Percentiles rank a stretch among this genome's conserved stretches.
These are phyloP conservation scores for Plestiodon gilberti DNA, from an alignment of 2,113 vertebrate species.

Conservation along the genomic window DNA sequence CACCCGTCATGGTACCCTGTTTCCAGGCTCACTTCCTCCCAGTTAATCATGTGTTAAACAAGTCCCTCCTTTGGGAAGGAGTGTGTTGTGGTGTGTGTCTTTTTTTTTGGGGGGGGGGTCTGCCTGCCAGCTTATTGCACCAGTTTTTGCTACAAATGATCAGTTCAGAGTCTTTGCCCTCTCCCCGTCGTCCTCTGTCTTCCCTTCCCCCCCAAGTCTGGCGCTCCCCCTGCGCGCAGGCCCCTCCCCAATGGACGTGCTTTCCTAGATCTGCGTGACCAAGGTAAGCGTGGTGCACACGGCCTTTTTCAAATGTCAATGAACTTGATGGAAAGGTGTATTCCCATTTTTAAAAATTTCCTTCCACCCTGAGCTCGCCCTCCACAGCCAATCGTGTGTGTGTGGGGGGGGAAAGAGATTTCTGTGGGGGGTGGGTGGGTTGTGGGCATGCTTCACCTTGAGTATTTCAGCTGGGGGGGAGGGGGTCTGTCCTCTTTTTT, in stretches of 20 bases:
- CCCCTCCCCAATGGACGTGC: not conserved
- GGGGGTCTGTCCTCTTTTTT: too few species aligned
- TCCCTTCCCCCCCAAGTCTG: too few species aligned
- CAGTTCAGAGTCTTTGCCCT: too few species aligned
- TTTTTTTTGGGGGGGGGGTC: too few species aligned
- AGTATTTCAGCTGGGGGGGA: not conserved
- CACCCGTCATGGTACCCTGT: too few species aligned
- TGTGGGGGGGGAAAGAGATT: too few species aligned
- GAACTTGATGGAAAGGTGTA: not conserved
- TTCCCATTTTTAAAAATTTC: not conserved
- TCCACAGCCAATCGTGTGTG: not conserved
- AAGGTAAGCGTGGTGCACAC: not conserved
- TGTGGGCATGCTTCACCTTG: too few species aligned
- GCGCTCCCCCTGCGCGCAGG: too few species aligned
- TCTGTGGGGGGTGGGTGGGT: accelerated
- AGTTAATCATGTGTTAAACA: not conserved
- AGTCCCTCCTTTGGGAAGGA: too few species aligned
- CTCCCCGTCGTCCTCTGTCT: accelerated
- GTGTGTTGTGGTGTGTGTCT: not conserved
- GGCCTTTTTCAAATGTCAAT: not conserved
- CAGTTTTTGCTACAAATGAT: not conserved
- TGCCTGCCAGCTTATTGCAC: too few species aligned
- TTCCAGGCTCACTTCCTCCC: too few species aligned
- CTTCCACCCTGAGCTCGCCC: accelerated
- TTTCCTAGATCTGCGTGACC: not conserved